Base-by-base conservation (phyloP, 2,888 invertebrate species). In the Anthophora plumipes region DNA sequence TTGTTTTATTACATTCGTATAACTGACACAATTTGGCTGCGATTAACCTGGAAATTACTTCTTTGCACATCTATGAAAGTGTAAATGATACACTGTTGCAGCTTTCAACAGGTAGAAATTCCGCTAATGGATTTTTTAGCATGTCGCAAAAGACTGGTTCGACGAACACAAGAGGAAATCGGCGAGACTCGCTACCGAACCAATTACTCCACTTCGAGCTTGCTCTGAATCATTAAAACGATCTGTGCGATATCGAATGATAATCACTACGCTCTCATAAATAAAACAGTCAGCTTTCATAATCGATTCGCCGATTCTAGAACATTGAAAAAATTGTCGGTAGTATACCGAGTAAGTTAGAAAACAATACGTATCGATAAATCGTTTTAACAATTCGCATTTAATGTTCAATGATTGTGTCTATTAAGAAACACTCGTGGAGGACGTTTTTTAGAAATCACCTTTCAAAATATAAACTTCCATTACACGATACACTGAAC, bases 101-200 rank as follows among this genome's bases (percentile, higher is more conserved):
- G 79, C 61, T 80, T 73, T 69, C 68, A 48, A 17, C 80, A 68
- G 72, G 50, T 72, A 68, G 31, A 72, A 72, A 64, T 72, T 70
- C 66, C 73, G 50, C 8, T 68, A 54, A 63, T 37, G 80, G 64
- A 69, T 54, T 57, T 59, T 68, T 46, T 39, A 68, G 63, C 48
- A 39, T 25, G 25, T 68, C 50, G 71, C 64, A 60, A 68, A 78
- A 78, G 72, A 78, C 71, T 78, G 79, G 66, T 80, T 73, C 73
- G 41, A 57, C 37, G 59, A 68, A 68, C 68, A 59, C 50, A 72
- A 67, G 79, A 78, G 67, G 79, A 72, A 72, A 71, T 78, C 72
- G 55, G 70, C 70, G 31, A 63, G 43, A 68, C 50, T 66, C 61
- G 50, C 37, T 61, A 37, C 41, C 46, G 63, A 69, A 63, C 52